These are phyloP conservation scores for Metalampra italica DNA, from an alignment of 2,888 invertebrate genomes.

Conservation along the genomic window DNA sequence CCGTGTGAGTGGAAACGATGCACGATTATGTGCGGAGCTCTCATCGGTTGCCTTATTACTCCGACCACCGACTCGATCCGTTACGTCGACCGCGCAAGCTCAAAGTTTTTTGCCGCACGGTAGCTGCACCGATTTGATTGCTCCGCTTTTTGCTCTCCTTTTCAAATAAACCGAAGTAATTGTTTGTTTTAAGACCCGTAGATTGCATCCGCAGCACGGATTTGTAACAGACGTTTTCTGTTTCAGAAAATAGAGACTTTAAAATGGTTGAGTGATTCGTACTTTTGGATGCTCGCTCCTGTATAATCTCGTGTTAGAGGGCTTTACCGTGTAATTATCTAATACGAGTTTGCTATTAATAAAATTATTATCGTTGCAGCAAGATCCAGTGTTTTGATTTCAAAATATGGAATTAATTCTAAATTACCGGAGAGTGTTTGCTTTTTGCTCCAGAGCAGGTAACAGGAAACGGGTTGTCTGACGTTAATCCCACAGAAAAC, in stretches of 20 bases:
- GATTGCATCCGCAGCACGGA: conserved; percentile 67
- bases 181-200: conserved; percentile 75
- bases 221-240: conserved; percentile 68
- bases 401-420: conserved; percentile 69
- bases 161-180: conserved; percentile 75
- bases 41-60: conserved; percentile 59
- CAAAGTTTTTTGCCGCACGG: conserved; percentile 66
- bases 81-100: conserved; percentile 50
- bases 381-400: conserved; percentile 35
- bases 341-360: conserved; percentile 14
- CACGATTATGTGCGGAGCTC: conserved; percentile 30
- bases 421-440: conserved; percentile 57
- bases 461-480: conserved; percentile 75
- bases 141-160: conserved; percentile 69
- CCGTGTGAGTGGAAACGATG: conserved; percentile 24
- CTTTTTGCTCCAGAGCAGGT: conserved; percentile 71
- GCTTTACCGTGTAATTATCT: conserved; percentile 14
- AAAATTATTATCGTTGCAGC: conserved; percentile 12
- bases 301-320: conserved; percentile 12
- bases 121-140: conserved; percentile 74
- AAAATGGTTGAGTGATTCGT: conserved; percentile 53
- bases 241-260: conserved; percentile 67
- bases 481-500: conserved; percentile 57
- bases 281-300: conserved; percentile 19
- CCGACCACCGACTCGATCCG: conserved; percentile 38